phyloP scores from a whole-genome alignment of 2,888 invertebrate genomes.

The Leucophenga maculata region DNA sequence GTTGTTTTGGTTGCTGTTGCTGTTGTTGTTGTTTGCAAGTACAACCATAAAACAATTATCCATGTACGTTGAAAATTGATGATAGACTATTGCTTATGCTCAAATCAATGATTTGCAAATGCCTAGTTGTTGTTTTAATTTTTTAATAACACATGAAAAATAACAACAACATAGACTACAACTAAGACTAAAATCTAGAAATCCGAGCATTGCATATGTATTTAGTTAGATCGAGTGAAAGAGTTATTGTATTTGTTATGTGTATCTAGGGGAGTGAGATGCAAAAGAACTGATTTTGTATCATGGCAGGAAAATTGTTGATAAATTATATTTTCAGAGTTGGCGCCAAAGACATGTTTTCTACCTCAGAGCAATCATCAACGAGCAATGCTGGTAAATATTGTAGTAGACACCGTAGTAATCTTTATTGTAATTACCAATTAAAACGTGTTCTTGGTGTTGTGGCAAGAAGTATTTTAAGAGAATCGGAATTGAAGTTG shows the following conservation, averaged over 20 bases:
- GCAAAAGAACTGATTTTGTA: conserved; percentile 32
- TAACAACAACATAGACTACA: no score
- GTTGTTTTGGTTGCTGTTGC: conserved; percentile 28
- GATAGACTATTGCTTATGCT: no score
- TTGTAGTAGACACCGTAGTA: not conserved
- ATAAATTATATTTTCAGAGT: conserved; percentile 55
- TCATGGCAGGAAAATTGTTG: conserved; percentile 61
- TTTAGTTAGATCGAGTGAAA: no score
- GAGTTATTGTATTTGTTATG: not conserved
- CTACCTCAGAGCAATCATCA: not conserved
- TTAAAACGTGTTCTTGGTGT: conserved; percentile 7
- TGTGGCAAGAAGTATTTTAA: no score
- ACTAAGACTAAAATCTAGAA: no score
- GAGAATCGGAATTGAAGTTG: no score
- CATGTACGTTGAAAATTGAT: no score
- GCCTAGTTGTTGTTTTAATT: conserved; percentile 39
- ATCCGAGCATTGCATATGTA: no score
- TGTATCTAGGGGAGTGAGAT: conserved; percentile 49
- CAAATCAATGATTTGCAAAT: no score
- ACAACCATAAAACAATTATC: no score
- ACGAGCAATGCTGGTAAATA: not conserved
- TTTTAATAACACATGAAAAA: conserved; percentile 50
- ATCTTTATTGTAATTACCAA: not conserved
- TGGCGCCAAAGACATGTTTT: conserved; percentile 7
- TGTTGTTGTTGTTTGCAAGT: conserved; percentile 32